phyloP scores from a whole-genome alignment of 2,113 vertebrate species.

The Epinephelus moara region DNA sequence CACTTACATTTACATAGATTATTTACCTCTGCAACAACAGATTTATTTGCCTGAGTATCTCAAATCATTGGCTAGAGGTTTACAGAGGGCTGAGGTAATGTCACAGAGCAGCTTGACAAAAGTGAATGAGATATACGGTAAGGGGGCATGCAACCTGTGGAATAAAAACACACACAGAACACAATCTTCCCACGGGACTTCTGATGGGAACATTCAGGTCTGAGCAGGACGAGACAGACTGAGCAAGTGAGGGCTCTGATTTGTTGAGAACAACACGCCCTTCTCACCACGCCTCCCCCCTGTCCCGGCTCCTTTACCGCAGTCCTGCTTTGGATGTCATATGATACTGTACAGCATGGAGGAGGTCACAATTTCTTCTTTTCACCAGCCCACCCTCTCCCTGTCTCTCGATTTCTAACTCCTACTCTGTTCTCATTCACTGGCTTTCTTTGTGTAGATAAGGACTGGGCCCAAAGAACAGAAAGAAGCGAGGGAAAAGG shows the following conservation, averaged over 20 bases:
- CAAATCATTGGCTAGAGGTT: too few species aligned
- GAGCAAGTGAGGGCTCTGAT: constrained; percentile 61
- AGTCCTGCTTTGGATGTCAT: constrained; percentile 61
- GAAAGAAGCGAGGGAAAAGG: constrained; percentile 24
- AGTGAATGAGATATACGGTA: too few species aligned
- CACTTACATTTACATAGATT: background rate
- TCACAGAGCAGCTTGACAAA: too few species aligned
- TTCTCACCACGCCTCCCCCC: constrained; percentile 38
- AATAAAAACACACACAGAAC: constrained; percentile 57
- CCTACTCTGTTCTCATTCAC: constrained; percentile 53
- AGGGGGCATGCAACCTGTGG: background rate
- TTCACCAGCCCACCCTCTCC: constrained; percentile 36
- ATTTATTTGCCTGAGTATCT: too few species aligned
- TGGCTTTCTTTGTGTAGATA: constrained; percentile 56
- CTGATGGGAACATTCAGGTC: constrained; percentile 60
- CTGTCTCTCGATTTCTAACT: constrained; percentile 31
- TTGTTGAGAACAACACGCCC: constrained; percentile 74
- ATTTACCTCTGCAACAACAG: background rate
- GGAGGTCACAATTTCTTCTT: constrained; percentile 44
- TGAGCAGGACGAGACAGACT: constrained; percentile 35
- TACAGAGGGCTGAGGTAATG: too few species aligned
- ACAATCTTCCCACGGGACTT: constrained; percentile 57
- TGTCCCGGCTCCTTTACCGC: constrained; percentile 35
- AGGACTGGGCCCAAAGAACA: constrained; percentile 7
- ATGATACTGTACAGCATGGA: constrained; percentile 52